phyloP scores from a whole-genome alignment of 2,113 vertebrate genomes.

The Sphaerodactylus townsendi region DNA sequence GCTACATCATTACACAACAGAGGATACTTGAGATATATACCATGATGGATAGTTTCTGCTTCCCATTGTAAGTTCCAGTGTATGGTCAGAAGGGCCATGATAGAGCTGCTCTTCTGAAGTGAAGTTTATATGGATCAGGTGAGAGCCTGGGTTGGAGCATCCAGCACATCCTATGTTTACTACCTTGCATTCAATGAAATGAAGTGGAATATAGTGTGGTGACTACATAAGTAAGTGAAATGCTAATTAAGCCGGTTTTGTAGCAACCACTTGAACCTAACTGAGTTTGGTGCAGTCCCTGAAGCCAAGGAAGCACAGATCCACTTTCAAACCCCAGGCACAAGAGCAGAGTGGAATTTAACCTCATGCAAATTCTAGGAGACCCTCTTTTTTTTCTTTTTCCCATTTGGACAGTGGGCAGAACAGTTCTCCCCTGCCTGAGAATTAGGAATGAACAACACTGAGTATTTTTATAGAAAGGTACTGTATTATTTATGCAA shows the following conservation, averaged over 20 bases:
- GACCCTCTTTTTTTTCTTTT: not conserved
- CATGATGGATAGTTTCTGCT: not conserved
- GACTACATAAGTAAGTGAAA: too few relatives aligned
- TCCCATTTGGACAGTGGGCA: not conserved
- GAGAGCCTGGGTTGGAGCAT: too few relatives aligned
- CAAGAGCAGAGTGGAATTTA: not conserved
- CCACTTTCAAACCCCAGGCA: not conserved
- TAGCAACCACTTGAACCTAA: not conserved
- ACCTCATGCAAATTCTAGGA: not conserved
- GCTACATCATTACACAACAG: not conserved
- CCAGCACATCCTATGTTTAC: too few relatives aligned
- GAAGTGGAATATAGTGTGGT: too few relatives aligned
- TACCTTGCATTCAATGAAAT: too few relatives aligned
- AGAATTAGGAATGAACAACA: not conserved
- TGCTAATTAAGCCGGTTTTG: not conserved
- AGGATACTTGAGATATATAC: not conserved
- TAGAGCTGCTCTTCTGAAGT: too few relatives aligned
- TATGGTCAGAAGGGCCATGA: too few relatives aligned
- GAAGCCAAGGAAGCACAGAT: not conserved
- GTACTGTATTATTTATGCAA: constrained; percentile 52
- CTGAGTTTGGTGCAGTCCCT: not conserved
- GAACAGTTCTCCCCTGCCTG: not conserved
- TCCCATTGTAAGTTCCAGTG: not conserved
- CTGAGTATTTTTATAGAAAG: constrained; percentile 22
- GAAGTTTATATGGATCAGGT: too few relatives aligned